phyloP scores from a whole-genome alignment of 2,797 vertebrate species.

The Phrynocephalus vlangalii region DNA sequence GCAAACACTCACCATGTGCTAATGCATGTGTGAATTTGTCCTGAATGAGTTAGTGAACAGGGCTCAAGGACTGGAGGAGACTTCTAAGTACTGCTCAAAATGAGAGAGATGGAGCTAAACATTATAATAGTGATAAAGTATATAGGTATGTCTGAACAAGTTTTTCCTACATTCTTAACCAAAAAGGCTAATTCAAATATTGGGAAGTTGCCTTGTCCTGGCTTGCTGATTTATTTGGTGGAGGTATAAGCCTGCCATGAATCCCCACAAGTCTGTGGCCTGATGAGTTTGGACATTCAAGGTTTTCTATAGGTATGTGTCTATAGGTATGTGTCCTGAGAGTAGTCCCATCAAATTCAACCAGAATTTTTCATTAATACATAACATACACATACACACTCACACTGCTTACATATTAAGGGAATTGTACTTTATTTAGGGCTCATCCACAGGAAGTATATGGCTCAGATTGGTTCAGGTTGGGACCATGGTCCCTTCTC shows the following conservation, averaged over 20 bases:
- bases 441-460: too few species aligned
- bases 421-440: fast-evolving
- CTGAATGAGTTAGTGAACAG: not conserved
- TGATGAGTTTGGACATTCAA: not conserved
- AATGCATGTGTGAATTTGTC: not conserved
- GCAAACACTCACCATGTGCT: not conserved
- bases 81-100: not conserved
- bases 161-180: not conserved
- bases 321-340: too few species aligned
- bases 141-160: not conserved
- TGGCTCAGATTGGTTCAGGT: too few species aligned
- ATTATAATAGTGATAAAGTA: not conserved
- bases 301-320: not conserved
- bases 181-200: not conserved
- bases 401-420: not conserved
- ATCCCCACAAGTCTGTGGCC: too few species aligned
- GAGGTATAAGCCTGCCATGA: too few species aligned
- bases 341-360: not conserved
- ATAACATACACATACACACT: not conserved
- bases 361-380: not conserved
- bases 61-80: not conserved
- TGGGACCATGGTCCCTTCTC: too few species aligned
- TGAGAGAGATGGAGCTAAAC: not conserved
- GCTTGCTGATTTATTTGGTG: too few species aligned
- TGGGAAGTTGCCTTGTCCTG: too few species aligned